Evolutionary conservation across 2,113 vertebrate genomes (phyloP), one percentile per base, ranked within the genome.

Genomic region (Nycticryphes semicollaris): DNA sequence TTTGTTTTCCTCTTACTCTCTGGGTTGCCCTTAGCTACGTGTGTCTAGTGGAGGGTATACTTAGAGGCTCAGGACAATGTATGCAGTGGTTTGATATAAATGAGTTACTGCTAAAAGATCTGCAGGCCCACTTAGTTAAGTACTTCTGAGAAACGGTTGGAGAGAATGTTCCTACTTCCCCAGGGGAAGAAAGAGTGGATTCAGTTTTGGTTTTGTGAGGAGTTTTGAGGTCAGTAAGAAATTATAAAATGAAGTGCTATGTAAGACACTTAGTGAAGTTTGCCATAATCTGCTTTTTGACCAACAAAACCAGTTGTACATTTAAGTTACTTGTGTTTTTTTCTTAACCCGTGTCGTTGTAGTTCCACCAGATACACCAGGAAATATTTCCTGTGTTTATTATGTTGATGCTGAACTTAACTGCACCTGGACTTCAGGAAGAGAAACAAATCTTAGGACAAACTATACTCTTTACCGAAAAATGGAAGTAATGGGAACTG

Each of bases 331-430:
- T 45, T 31, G 12, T 43, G 62, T 27, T 63, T 54, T 50, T 67
- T 51, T 57, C 47, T 20, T 50, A 47, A 84, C 30, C 47, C 63
- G 48, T 75, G 12, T 74, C 14, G 20, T 37, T 87, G 31, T 88
- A 98, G 98, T 69, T 91, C 85, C 50, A 30, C 98, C 98, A 13
- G 92, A 96, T 35, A 83, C 39, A 33, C 98, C 98, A 62, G 45
- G 91, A 94, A 98, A 98, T 94, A 97, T 98, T 91, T 98, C 98
- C 28, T 98, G 98, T 25, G 2, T 97, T 74, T 97, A 92, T 53
- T 96, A 96, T 64, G 72, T 94, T 33, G 3, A 14, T 3, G 9
- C 4, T 39, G 86, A 95, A 77, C 90, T 98, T 90, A 97, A 92
- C 24, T 98, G 98, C 74, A 96, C 87, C n/a, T 98, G 98, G 98